phyloP scores from a whole-genome alignment of 2,797 vertebrate species.

The Poeciliopsis infans region DNA sequence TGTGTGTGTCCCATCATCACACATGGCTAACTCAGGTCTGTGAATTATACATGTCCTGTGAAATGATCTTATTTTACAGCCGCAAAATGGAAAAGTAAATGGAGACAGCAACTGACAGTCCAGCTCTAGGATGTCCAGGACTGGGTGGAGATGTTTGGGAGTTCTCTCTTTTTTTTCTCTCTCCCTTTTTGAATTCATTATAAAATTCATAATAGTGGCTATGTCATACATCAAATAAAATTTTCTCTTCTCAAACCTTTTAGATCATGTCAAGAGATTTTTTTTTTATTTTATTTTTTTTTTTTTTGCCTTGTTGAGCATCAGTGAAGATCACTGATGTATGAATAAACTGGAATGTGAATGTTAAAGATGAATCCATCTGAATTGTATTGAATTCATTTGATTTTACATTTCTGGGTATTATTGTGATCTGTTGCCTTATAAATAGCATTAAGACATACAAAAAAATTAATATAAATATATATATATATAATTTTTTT shows the following conservation, averaged over 20 bases:
- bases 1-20: slow-evolving; percentile 70
- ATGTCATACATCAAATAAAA: slow-evolving; percentile 19
- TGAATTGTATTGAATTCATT: neutral
- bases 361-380: neutral
- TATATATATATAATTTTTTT: too few relatives aligned
- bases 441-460: neutral
- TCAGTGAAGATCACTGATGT: neutral
- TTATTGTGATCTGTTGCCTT: neutral
- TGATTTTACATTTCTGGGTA: neutral
- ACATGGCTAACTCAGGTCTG: slow-evolving; percentile 75
- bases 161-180: neutral
- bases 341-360: neutral
- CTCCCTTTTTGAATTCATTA: neutral
- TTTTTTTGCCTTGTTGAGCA: neutral
- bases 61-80: slow-evolving; percentile 84
- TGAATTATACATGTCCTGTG: slow-evolving; percentile 84
- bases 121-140: slow-evolving; percentile 50
- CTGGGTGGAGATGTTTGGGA: slow-evolving; percentile 60
- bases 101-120: slow-evolving; percentile 67
- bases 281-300: too few relatives aligned
- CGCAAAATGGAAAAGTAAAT: slow-evolving; percentile 73
- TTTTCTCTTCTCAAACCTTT: slow-evolving; percentile 10
- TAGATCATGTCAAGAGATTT: neutral
- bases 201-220: neutral
- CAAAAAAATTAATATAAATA: neutral